Base-by-base conservation (phyloP, 2,113 vertebrate genomes). In the Caloenas nicobarica region DNA sequence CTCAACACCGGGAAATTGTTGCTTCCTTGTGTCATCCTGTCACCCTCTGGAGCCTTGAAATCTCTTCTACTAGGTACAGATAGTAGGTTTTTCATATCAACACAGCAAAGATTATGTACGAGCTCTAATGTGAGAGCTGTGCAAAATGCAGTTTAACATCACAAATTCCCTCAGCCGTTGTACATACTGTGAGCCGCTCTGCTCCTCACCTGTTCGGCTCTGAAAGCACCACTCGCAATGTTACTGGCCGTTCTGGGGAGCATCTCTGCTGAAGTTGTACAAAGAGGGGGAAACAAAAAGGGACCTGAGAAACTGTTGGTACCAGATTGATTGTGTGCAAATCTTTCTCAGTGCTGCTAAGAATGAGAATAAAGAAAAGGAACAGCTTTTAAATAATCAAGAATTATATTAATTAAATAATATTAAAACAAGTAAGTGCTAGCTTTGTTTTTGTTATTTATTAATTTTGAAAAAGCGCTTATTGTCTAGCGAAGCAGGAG, bases 141-240 rank as follows among this genome's bases (percentile, higher is more conserved):
- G 34, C n/a, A 66, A 83, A 50, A n/a, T 26, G 29, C 13, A 38
- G 3, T 48, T 16, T 23, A 73, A 28, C 10, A 19, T 24, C 10
- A 13, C 7, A 58, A 69, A 77, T 76, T 48, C 36, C 57, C 31
- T 58, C 58, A 81, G 36, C 23, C 23, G 2, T 78, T 70, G 40
- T 17, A 3, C 0, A 3, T 48, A 13, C 24, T 53, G 40, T 0
- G 2, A 57, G 10, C 36, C 18, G 3, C 50, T 38, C 21, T 62
- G 36, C 11, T 70, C 8, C 50, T 78, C 56, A 48, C 29, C 60
- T 50, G 62, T 29, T 70, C 56, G 26, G 5, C 56, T 80, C 25
- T 44, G 28, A 88, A 76, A 71, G 12, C 25, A 72, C 10, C 18
- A 3, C 53, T 65, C 4, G 2, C 72, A 29, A 16, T 29, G 15